Evolutionary conservation across 2,888 invertebrate species (phyloP), one percentile per base, ranked within the genome.

Genomic region (Agrotis puta): DNA sequence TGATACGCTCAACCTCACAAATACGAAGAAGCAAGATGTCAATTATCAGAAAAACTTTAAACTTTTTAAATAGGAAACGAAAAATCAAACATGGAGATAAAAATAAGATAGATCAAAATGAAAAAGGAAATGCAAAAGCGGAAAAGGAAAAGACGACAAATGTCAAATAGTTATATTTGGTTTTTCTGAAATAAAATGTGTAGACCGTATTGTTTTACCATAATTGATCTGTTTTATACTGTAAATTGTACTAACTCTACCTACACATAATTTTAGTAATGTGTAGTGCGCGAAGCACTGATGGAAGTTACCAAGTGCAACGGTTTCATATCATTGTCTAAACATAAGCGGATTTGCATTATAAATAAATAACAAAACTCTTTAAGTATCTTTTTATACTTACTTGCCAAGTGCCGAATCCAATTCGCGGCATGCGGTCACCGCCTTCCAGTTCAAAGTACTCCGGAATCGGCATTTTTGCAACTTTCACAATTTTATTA

Each of bases 361-460:
- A 20, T 20, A 18, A 66, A 75, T 75, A 53, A 75, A 51, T 47
- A 20, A 33, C 9, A 75, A 65, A 45, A 64, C n/a, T 43, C 20
- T 3, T 7, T 6, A 58, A 51, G n/a, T n/a, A 22, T 27, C 51
- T 14, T 1, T 50, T 48, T 48, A 58, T 43, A 94, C 95, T 95
- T 93, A 98, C 98, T 96, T 97, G 97, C 98, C 98, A 98, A 70
- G 98, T 98, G 70, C 98, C 98, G 87, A 97, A 97, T 64, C 98
- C 98, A 62, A 98, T 92, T 64, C 97, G 94, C 9, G 98, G 98
- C 97, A 98, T 97, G 71, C 94, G 96, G 63, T 97, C 94, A 4
- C 97, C 98, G 83, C 92, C 91, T 58, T 92, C 90, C 62, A 96
- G 85, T 57, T 88, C 90, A 82, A 93, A 92, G 85, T 91, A 93